A percentile compares a stretch with the other conserved stretches of the same genome.
phyloP scores from a whole-genome alignment of 2,888 invertebrate genomes.

The Apoda limacodes region DNA sequence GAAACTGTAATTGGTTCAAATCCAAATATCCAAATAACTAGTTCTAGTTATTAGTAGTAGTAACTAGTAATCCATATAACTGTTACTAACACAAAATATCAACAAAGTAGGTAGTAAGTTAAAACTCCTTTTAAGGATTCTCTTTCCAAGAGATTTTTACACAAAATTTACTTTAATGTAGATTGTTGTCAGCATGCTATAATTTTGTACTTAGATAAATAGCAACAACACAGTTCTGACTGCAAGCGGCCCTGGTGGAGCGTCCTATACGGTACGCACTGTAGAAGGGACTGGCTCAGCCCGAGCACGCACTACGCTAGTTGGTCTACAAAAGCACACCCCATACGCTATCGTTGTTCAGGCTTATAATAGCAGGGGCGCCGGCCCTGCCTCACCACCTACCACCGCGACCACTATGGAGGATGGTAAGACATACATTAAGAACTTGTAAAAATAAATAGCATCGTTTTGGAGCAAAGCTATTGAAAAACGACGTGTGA shows the following conservation, averaged over 20 bases:
- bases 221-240: constrained; percentile 56
- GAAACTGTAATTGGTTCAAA: too few species aligned
- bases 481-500: too few species aligned
- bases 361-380: constrained; percentile 88
- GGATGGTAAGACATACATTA: constrained; percentile 73
- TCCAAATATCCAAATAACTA: too few species aligned
- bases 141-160: too few species aligned
- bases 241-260: constrained; percentile 57
- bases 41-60: too few species aligned
- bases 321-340: constrained; percentile 81
- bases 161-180: too few species aligned
- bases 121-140: too few species aligned
- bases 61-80: too few species aligned
- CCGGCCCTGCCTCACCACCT: constrained; percentile 86
- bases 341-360: constrained; percentile 86
- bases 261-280: constrained; percentile 78
- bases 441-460: too few species aligned
- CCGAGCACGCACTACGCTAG: constrained; percentile 72
- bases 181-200: too few species aligned
- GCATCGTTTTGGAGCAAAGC: too few species aligned
- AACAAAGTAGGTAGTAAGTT: neutral
- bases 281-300: constrained; percentile 82
- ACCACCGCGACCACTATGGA: constrained; percentile 84
- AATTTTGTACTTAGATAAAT: constrained; percentile 36
- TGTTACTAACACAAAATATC: too few species aligned